A percentile compares a stretch with the other conserved stretches of the same genome.
These are phyloP conservation scores for Lepisosteus oculatus DNA, from an alignment of 2,113 vertebrate species.

Conservation along the genomic window DNA sequence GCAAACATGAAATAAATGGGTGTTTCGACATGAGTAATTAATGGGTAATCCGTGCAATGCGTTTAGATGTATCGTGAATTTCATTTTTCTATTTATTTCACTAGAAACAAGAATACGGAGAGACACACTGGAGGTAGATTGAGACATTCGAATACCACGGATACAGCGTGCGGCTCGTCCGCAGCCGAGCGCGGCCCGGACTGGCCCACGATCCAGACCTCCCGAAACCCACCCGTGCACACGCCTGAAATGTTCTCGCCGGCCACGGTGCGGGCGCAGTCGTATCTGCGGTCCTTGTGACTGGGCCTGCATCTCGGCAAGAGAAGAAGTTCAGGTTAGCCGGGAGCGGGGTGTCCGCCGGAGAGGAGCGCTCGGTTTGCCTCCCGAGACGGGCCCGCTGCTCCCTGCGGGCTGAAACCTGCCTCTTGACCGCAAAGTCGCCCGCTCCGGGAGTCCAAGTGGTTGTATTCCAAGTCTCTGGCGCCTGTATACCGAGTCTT, in stretches of 20 bases:
- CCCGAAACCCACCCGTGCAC: background rate
- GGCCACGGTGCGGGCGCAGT: no score
- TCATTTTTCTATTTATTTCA: slow-evolving; percentile 18
- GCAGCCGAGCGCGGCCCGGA: slow-evolving; percentile 11
- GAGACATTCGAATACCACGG: slow-evolving; percentile 19
- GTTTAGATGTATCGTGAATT: slow-evolving; percentile 56
- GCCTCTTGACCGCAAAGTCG: no score
- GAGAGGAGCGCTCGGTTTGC: no score
- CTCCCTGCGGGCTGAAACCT: no score
- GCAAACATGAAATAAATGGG: no score
- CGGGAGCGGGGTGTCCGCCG: no score
- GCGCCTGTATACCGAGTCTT: background rate
- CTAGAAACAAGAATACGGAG: slow-evolving; percentile 34
- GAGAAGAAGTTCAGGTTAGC: no score
- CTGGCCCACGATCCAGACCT: background rate
- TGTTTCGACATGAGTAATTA: no score
- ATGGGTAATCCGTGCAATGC: slow-evolving; percentile 1
- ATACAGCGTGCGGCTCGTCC: slow-evolving; percentile 17
- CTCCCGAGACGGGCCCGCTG: no score
- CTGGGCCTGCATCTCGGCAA: no score
- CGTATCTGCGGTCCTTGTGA: no score
- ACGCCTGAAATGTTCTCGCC: background rate
- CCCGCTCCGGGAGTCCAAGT: background rate
- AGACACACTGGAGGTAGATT: slow-evolving; percentile 60
- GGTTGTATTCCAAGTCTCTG: slow-evolving; percentile 27